Conservation (phyloP, 2,797 vertebrate species). For the Sciurus carolinensis region DNA sequence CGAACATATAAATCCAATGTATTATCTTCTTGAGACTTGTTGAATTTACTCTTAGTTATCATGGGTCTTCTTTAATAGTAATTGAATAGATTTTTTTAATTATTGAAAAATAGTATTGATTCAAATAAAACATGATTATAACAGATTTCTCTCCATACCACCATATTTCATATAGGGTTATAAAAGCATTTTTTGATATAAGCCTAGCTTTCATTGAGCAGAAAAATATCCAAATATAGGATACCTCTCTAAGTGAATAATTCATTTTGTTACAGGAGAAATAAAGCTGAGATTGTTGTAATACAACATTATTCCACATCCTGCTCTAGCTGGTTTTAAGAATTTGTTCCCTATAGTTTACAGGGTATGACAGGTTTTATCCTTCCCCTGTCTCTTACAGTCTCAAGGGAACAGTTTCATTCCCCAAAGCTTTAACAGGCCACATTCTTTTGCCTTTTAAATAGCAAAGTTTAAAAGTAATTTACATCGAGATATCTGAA, state of each 20-base stretch:
- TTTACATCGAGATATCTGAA: neutral
- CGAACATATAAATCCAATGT: neutral
- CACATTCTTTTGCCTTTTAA: constrained; percentile 32
- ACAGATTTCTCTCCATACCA: neutral
- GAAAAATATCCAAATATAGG: constrained; percentile 37
- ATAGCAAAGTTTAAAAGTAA: constrained; percentile 29
- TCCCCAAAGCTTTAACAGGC: neutral
- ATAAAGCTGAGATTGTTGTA: neutral
- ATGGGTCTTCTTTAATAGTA: neutral
- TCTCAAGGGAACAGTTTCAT: constrained; percentile 33
- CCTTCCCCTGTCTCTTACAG: constrained; percentile 10
- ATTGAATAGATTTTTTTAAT: neutral
- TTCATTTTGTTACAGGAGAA: constrained; percentile 19
- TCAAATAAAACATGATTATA: constrained; percentile 32
- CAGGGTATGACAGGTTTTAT: constrained; percentile 12
- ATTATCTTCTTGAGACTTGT: neutral
- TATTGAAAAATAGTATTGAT: neutral
- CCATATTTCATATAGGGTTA: neutral
- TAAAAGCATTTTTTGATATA: constrained; percentile 25
- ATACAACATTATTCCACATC: neutral
- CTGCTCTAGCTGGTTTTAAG: neutral
- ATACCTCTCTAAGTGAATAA: neutral
- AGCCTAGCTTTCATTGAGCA: neutral
- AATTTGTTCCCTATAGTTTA: neutral
- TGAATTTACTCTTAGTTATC: neutral